phyloP scores from a whole-genome alignment of 2,888 invertebrate genomes.

The Disparrhopalites patrizii region DNA sequence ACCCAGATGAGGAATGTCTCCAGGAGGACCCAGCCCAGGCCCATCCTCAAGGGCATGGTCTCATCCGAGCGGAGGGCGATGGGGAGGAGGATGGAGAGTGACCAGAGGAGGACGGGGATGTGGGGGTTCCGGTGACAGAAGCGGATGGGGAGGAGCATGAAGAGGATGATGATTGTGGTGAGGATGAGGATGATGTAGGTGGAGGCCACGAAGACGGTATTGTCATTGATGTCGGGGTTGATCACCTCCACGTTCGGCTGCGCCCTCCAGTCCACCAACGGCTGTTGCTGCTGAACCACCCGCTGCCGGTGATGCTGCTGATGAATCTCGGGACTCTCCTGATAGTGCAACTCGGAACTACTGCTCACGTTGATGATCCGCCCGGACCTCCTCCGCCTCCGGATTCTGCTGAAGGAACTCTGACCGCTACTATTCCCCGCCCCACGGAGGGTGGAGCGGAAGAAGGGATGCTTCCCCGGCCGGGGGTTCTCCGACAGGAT shows the following conservation, averaged over 20 bases:
- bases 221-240: constrained; percentile 2
- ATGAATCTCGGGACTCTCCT: constrained; percentile 1
- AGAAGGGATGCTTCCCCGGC: constrained; percentile 16
- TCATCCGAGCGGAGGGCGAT: constrained; percentile 40
- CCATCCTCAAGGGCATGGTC: constrained; percentile 59
- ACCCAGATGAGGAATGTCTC: constrained; percentile 70
- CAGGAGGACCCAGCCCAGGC: constrained; percentile 68
- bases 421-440: constrained; percentile 7
- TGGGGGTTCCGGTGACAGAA: constrained; percentile 40
- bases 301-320: not conserved
- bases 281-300: not conserved
- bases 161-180: constrained; percentile 36
- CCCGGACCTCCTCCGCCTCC: not conserved
- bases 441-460: constrained; percentile 15
- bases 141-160: constrained; percentile 43
- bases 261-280: constrained; percentile 11
- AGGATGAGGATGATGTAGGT: constrained; percentile 31
- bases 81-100: constrained; percentile 40
- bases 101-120: constrained; percentile 46
- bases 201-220: constrained; percentile 22
- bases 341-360: not conserved
- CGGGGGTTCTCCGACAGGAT: not conserved
- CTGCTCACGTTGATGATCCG: not conserved
- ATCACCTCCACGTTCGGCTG: not conserved
- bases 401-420: not conserved